Evolutionary conservation across 2,113 vertebrate species (phyloP), one percentile per base, ranked within the genome.

Genomic region (Pangasianodon gigas): DNA sequence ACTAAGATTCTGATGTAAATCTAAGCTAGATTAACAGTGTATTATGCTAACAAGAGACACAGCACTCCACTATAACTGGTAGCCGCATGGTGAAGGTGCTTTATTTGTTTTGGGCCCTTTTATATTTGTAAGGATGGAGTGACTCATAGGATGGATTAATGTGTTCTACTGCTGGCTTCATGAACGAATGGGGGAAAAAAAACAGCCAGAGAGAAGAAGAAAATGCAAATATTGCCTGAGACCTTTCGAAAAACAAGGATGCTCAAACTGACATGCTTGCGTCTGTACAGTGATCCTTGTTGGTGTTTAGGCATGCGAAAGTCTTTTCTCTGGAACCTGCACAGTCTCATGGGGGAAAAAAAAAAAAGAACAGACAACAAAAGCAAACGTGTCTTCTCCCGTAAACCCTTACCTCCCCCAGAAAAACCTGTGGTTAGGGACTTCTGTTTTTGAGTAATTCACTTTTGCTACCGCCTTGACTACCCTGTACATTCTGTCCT

Each of bases 181-280:
- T 79, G 71, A 56, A 58, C 9, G 75, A 86, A 67, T 79, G 89
- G 67, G 88, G 87, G 51, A 85, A 69, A 87, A 51, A 86, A 87
- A 79, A 24, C 21, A 18, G 87, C 41, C 4, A 16, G 54, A 51
- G 81, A 6, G 74, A 29, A 79, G 6, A 41, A 1, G 51, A 79
- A 71, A 69, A 92, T 90, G 65, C 88, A 18, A 41, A 90, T 91
- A 90, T 60, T 91, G 93, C 91, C 91, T 94, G 92, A 9, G 93
- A 95, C 94, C 56, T 46, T 0, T 32, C 0, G 62, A 48, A 92
- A 90, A 95, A 94, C n/a, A 14, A 84, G 83, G 71, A 58, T 21
- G 56, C 19, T 58, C 58, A 60, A 7, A 14, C 1, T 24, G 6
- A 60, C 6, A 13, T 60, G 5, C 3, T 1, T 24, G 21, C 51